These are phyloP conservation scores for Leuciscus idus DNA, from an alignment of 2,113 vertebrate genomes.

Conservation along the genomic window DNA sequence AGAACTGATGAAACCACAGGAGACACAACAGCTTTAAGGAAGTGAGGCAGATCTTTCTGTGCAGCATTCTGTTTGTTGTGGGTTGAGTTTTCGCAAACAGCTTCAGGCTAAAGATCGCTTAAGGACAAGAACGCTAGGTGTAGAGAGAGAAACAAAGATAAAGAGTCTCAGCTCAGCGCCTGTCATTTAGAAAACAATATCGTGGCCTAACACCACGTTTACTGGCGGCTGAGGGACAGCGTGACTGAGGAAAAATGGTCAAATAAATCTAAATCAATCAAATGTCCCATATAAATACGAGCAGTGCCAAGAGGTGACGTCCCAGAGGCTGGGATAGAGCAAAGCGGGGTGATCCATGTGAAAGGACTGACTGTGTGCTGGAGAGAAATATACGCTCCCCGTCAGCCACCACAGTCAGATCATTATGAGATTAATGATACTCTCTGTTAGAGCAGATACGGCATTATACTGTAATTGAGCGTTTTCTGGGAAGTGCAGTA, in stretches of 20 bases:
- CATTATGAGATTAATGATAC: constrained; percentile 46
- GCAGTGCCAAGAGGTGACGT: constrained; percentile 54
- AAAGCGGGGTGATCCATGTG: constrained; percentile 24
- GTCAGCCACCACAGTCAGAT: constrained; percentile 42
- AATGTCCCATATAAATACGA: constrained; percentile 48
- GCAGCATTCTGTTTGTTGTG: constrained; percentile 62
- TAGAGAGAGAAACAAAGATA: constrained; percentile 24
- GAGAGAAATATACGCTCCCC: constrained; percentile 6
- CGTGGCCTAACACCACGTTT: constrained; percentile 36
- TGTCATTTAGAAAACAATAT: constrained; percentile 64
- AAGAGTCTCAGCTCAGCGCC: constrained; percentile 51
- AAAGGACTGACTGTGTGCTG: constrained; percentile 52
- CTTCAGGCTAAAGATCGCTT: constrained; percentile 71
- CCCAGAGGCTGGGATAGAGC: constrained; percentile 39
- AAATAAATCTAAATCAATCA: constrained; percentile 67
- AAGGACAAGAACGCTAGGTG: constrained; percentile 52
- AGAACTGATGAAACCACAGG: constrained; percentile 46
- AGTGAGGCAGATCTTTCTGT: constrained; percentile 19
- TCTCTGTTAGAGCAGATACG: constrained; percentile 45
- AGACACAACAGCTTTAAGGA: constrained; percentile 48
- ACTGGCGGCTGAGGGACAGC: neutral
- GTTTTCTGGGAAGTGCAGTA: constrained; percentile 36
- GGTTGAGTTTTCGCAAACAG: constrained; percentile 66
- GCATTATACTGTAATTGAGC: constrained; percentile 30
- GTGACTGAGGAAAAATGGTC: constrained; percentile 19